Percentiles rank a stretch among this genome's conserved stretches.
phyloP scores from a whole-genome alignment of 2,797 vertebrate genomes.

The Natrix natrix region DNA sequence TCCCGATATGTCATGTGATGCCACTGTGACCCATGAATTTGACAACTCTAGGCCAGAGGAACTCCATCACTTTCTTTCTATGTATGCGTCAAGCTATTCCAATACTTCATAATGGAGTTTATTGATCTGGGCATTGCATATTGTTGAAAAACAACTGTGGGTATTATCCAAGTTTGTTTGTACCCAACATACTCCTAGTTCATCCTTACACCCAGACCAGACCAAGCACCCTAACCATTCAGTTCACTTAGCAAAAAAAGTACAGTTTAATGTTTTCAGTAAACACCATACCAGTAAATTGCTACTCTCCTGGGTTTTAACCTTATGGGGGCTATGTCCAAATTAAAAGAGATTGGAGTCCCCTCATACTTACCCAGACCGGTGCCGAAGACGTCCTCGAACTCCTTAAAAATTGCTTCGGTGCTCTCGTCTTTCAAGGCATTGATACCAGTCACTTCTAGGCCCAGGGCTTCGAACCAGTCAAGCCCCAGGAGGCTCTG shows the following conservation, averaged over 20 bases:
- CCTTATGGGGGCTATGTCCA: too few species aligned
- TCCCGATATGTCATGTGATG: too few species aligned
- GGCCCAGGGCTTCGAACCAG: too few species aligned
- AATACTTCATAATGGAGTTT: neutral
- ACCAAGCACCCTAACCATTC: neutral
- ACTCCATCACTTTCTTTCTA: neutral
- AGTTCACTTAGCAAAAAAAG: neutral
- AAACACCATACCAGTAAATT: neutral
- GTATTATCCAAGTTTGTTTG: neutral
- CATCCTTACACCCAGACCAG: neutral
- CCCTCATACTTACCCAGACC: too few species aligned
- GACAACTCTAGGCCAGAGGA: neutral
- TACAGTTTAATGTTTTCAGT: neutral
- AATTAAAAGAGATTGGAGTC: too few species aligned
- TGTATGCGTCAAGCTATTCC: neutral
- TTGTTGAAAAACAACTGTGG: neutral
- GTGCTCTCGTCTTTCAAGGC: too few species aligned
- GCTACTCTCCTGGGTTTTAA: too few species aligned
- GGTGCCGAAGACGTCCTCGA: too few species aligned
- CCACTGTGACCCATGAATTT: accelerated
- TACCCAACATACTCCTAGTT: neutral
- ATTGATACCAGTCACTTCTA: too few species aligned
- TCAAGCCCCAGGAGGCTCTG: too few species aligned
- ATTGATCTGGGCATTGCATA: neutral
- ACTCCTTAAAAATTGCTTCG: too few species aligned